Evolutionary conservation across 2,888 invertebrate genomes (phyloP).

Genomic region (Xestoiulus laeticollis): DNA sequence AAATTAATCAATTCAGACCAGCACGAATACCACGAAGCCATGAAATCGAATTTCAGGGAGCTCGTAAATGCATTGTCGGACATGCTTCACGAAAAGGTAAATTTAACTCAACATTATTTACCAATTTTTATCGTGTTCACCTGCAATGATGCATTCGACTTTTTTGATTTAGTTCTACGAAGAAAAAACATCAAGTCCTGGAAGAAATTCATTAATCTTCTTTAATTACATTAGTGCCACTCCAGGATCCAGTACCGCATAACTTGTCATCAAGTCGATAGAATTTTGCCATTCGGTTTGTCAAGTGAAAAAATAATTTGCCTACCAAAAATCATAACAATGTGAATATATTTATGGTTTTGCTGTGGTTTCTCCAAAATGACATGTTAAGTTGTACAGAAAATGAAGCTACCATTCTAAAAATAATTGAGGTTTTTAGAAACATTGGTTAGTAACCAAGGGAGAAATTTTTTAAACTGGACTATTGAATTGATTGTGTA

Average conservation of each 20-base stretch:
- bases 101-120: background rate
- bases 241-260: constrained; percentile 56
- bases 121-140: background rate
- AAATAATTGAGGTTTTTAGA: no score
- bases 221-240: constrained; percentile 57
- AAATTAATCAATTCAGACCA: constrained; percentile 89
- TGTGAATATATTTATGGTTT: background rate
- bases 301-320: background rate
- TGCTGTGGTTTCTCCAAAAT: no score
- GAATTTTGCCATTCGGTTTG: background rate
- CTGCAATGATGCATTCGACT: background rate
- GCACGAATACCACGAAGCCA: constrained; percentile 88
- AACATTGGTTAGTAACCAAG: no score
- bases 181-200: constrained; percentile 50
- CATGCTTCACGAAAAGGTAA: constrained; percentile 51
- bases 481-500: background rate
- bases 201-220: constrained; percentile 55
- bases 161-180: constrained; percentile 22
- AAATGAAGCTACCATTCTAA: no score
- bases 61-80: constrained; percentile 71
- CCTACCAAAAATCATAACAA: background rate
- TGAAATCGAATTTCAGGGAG: constrained; percentile 86
- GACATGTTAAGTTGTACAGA: no score
- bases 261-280: constrained; percentile 10
- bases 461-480: no score